A percentile compares a stretch with the other conserved stretches of the same genome.
Conservation (phyloP, 2,113 vertebrate genomes). For the Lepidothrix coronata region DNA sequence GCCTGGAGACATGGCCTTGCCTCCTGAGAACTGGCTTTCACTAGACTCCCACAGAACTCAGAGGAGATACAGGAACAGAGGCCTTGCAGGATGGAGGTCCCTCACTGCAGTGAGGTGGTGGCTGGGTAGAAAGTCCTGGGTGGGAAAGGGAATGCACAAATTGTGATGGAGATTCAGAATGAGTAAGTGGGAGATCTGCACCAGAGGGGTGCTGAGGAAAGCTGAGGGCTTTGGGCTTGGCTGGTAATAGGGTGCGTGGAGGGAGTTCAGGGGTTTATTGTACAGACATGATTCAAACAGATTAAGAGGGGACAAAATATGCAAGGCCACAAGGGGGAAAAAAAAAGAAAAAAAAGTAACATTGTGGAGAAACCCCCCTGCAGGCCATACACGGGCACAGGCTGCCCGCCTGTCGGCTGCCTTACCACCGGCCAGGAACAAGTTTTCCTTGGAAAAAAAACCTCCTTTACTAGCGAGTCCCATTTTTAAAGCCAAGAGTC, state of each 20-base stretch:
- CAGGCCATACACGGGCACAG: not conserved
- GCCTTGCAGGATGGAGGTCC: not conserved
- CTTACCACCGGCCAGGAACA: not conserved
- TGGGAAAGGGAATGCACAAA: not conserved
- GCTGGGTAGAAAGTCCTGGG: not conserved
- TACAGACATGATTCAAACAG: not conserved
- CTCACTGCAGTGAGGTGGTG: not conserved
- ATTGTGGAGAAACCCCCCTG: not conserved
- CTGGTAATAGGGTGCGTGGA: not conserved
- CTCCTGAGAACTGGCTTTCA: not conserved
- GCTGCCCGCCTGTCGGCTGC: conserved; percentile 57
- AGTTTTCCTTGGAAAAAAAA: rapidly evolving
- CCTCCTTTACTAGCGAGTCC: not conserved
- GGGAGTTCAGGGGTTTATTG: not conserved
- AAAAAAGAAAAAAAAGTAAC: not conserved
- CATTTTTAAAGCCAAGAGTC: rapidly evolving
- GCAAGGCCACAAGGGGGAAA: not conserved
- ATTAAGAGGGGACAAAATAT: not conserved
- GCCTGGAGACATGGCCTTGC: not conserved
- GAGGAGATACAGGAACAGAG: rapidly evolving
- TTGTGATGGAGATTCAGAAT: not conserved
- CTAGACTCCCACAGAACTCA: not conserved
- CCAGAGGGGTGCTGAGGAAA: not conserved
- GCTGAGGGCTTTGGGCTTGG: not conserved
- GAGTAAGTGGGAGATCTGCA: not conserved